A percentile compares a stretch with the other conserved stretches of the same genome.
Evolutionary conservation across 2,113 vertebrate genomes (phyloP).

Genomic region (Eclectus roratus): DNA sequence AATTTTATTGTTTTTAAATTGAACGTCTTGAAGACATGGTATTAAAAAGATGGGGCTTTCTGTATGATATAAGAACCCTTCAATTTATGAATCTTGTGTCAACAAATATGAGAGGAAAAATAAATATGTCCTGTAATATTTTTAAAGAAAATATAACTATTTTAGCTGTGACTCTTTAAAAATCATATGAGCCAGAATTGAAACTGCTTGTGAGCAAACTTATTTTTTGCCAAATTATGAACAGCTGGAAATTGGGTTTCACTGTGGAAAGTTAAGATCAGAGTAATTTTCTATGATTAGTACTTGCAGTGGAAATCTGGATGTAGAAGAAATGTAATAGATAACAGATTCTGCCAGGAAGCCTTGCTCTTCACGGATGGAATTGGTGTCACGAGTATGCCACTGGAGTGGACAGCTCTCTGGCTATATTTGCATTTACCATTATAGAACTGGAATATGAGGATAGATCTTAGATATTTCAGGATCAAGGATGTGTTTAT

Average conservation of each 20-base stretch:
- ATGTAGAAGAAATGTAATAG: background rate
- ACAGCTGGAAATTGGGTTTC: background rate
- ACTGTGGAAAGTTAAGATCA: background rate
- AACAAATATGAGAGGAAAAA: background rate
- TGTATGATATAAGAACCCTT: background rate
- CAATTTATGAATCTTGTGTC: background rate
- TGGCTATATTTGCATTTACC: background rate
- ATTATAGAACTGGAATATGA: background rate
- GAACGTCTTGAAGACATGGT: background rate
- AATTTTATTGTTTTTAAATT: background rate
- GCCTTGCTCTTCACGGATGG: background rate
- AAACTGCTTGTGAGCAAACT: background rate
- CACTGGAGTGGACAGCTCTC: background rate
- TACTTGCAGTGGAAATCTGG: background rate
- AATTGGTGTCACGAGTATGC: background rate
- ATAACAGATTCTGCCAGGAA: background rate
- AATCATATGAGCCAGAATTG: rapidly evolving
- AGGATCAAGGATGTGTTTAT: background rate
- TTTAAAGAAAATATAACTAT: background rate
- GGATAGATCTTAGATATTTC: background rate
- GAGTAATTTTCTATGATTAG: background rate
- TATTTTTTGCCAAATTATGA: background rate
- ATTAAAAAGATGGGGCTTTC: background rate
- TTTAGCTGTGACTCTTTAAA: background rate
- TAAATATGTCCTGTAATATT: background rate